Evolutionary conservation across 2,888 invertebrate species (phyloP), one percentile per base, ranked within the genome.

Genomic region (Oeneis ivallda): DNA sequence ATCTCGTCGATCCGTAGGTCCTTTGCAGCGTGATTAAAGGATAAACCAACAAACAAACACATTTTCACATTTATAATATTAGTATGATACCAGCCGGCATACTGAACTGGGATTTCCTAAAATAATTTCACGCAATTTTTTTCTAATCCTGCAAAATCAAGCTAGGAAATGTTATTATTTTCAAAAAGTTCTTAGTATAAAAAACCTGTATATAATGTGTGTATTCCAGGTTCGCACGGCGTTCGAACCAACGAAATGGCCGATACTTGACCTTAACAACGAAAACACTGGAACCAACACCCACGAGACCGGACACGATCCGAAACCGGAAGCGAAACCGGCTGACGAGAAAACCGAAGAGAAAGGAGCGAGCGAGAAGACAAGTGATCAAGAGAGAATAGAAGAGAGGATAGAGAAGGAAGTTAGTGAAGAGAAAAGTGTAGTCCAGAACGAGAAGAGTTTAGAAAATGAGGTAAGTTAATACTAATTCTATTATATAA

Each of bases 171-270:
- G n/a, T n/a, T n/a, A n/a, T n/a, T n/a, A n/a, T n/a, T n/a, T n/a
- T n/a, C n/a, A n/a, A n/a, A n/a, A n/a, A n/a, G n/a, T n/a, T n/a
- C n/a, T n/a, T n/a, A n/a, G n/a, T n/a, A n/a, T n/a, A n/a, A n/a
- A n/a, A n/a, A n/a, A 6, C 32, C 32, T 34, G 32, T 6, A 34
- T 34, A 5, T 34, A 34, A 34, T 34, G 32, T 34, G 6, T 53
- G 1, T 6, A 17, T 58, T 32, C 32, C 83, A 96, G 95, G 96
- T 97, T 60, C 94, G 98, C 78, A 96, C 98, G 61, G 95, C 94
- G 72, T 93, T 94, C 72, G 95, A 97, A 77, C 97, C 99, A 1
- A 93, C 93, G 11, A 95, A 94, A 81, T 99, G 99, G 99, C 98
- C 98, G 37, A 95, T 97, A 52, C 89, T 93, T 13, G 95, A 58